Evolutionary conservation across 2,797 vertebrate species (phyloP).

Genomic region (Agapornis canus): DNA sequence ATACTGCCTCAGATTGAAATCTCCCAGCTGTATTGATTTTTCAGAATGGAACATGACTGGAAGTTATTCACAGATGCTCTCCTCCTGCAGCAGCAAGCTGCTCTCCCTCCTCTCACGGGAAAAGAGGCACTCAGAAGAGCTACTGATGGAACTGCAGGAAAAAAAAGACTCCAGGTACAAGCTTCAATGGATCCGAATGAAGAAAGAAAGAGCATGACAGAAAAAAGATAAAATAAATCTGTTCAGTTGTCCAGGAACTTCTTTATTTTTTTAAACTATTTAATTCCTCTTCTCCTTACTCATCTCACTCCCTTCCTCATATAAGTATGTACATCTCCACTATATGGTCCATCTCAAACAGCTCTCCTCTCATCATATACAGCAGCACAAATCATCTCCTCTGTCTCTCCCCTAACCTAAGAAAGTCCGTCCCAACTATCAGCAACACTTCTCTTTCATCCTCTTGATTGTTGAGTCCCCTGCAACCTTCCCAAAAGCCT

Average conservation of each 20-base stretch:
- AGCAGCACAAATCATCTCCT: neutral
- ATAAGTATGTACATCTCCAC: fast-evolving
- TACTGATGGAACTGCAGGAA: neutral
- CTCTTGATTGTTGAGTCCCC: neutral
- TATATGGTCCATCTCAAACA: neutral
- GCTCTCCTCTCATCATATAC: neutral
- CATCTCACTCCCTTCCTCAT: neutral
- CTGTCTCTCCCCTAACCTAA: neutral
- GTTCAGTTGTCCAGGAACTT: neutral
- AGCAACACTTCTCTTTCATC: neutral
- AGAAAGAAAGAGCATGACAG: neutral
- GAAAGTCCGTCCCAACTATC: neutral
- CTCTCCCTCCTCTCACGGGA: neutral
- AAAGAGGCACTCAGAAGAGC: neutral
- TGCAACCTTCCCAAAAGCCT: neutral
- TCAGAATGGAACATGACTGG: constrained; percentile 48
- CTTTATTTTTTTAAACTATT: neutral
- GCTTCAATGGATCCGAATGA: neutral
- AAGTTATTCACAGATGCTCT: constrained; percentile 40
- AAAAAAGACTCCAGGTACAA: neutral
- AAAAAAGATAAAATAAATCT: neutral
- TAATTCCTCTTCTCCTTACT: neutral
- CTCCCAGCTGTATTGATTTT: constrained; percentile 64
- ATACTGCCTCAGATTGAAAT: constrained; percentile 25
- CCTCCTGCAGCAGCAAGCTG: constrained; percentile 30